Conservation (phyloP, 2,888 invertebrate genomes). For the Drosophila pseudotakahashii region DNA sequence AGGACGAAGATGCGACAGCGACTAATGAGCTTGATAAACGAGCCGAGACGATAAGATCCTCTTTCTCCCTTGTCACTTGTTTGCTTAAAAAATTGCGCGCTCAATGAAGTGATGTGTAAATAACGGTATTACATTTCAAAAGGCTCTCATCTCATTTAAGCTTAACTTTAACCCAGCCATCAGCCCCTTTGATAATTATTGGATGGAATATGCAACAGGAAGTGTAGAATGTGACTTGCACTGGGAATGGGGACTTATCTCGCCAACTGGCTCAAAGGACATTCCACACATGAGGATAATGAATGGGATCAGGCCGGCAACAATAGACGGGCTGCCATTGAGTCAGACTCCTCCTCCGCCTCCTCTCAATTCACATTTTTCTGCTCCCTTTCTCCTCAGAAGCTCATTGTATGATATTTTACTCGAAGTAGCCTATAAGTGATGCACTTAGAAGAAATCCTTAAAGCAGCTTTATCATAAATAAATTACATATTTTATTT, state of each 20-base stretch:
- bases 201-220: slow-evolving; percentile 36
- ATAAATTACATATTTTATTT: too few species aligned
- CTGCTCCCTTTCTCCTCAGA: slow-evolving; percentile 12
- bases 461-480: too few species aligned
- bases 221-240: slow-evolving; percentile 1
- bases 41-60: slow-evolving; percentile 39
- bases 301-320: slow-evolving; percentile 35
- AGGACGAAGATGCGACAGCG: slow-evolving; percentile 31
- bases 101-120: slow-evolving; percentile 71
- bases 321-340: slow-evolving; percentile 11
- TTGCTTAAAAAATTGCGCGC: slow-evolving; percentile 49
- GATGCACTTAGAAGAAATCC: not conserved
- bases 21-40: slow-evolving; percentile 58
- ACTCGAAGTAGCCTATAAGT: slow-evolving; percentile 8
- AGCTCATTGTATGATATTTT: slow-evolving; percentile 23
- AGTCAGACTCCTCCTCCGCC: not conserved
- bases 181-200: slow-evolving; percentile 55
- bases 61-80: slow-evolving; percentile 19
- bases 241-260: slow-evolving; percentile 16
- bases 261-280: slow-evolving; percentile 37
- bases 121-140: slow-evolving; percentile 55
- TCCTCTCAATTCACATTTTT: slow-evolving; percentile 5
- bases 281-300: slow-evolving; percentile 36
- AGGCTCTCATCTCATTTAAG: slow-evolving; percentile 35
- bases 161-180: not conserved